Evolutionary conservation across 1,140 invertebrate species (phyloP).

Genomic region (Augochlora pura): DNA sequence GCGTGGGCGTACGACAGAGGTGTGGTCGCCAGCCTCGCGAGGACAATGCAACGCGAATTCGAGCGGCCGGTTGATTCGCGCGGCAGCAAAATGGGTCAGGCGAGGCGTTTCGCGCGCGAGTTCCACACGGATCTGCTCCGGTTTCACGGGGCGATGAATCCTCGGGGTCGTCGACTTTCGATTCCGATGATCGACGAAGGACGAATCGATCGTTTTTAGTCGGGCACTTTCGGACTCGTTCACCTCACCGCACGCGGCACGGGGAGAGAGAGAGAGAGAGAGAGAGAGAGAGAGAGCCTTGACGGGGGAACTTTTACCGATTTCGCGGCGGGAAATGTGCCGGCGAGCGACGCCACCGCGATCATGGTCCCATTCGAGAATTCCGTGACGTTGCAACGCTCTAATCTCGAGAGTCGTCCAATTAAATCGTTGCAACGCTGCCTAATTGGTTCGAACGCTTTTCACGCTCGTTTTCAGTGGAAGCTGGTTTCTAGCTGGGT

Average conservation of each 20-base stretch:
- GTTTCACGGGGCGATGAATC: constrained; percentile 14
- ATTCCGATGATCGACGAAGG: constrained; percentile 18
- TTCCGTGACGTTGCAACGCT: no score
- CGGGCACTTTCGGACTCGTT: constrained; percentile 2
- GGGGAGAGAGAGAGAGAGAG: no score
- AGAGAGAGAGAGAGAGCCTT: background rate
- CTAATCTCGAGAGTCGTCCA: no score
- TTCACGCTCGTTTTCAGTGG: no score
- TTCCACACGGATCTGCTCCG: background rate
- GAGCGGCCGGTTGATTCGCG: background rate
- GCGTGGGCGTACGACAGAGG: constrained; percentile 50
- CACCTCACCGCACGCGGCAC: background rate
- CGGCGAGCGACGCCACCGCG: background rate
- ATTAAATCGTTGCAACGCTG: no score
- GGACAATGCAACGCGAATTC: constrained; percentile 38
- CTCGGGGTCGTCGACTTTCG: constrained; percentile 33
- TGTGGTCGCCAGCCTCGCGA: constrained; percentile 44
- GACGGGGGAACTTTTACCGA: constrained; percentile 12
- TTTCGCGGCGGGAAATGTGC: background rate
- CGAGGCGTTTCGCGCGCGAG: background rate
- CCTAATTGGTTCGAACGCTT: no score
- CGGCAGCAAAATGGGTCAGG: constrained; percentile 11
- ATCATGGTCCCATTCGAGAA: background rate
- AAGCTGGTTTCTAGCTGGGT: no score
- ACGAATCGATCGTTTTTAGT: background rate